phyloP scores from a whole-genome alignment of 2,797 vertebrate species.

The Arnoldichthys spilopterus region DNA sequence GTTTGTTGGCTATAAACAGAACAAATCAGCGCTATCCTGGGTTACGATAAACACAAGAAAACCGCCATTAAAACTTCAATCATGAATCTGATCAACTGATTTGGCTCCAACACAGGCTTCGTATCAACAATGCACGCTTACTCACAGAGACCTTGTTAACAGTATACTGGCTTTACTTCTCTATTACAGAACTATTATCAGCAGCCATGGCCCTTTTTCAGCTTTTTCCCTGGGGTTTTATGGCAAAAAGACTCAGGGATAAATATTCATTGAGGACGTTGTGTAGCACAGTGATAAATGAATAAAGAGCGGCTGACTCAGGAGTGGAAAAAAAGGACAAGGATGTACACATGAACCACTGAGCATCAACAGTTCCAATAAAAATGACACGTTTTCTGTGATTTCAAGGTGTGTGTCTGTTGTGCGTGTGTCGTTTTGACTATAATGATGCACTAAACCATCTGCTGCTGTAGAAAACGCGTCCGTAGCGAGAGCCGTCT shows the following conservation, averaged over 20 bases:
- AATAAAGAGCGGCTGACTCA: background rate
- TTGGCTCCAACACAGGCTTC: background rate
- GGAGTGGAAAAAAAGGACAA: background rate
- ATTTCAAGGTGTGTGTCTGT: background rate
- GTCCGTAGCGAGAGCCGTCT: background rate
- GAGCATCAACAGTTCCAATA: background rate
- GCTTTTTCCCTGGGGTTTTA: background rate
- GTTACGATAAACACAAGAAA: conserved; percentile 41
- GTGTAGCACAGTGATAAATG: background rate
- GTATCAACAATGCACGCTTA: background rate
- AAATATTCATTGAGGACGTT: background rate
- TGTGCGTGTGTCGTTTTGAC: background rate
- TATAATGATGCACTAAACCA: background rate
- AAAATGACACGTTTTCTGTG: background rate
- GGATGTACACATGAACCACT: background rate
- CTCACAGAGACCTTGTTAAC: conserved; percentile 2
- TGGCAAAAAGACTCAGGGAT: background rate
- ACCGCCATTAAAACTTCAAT: conserved; percentile 12
- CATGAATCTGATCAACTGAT: background rate
- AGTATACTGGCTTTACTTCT: background rate
- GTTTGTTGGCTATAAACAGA: conserved; percentile 50
- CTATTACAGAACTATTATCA: background rate
- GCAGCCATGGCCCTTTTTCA: background rate
- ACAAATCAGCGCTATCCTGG: conserved; percentile 52
- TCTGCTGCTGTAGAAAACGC: background rate